Conservation (phyloP, 2,888 invertebrate species). For the Stenoptilia bipunctidactyla region DNA sequence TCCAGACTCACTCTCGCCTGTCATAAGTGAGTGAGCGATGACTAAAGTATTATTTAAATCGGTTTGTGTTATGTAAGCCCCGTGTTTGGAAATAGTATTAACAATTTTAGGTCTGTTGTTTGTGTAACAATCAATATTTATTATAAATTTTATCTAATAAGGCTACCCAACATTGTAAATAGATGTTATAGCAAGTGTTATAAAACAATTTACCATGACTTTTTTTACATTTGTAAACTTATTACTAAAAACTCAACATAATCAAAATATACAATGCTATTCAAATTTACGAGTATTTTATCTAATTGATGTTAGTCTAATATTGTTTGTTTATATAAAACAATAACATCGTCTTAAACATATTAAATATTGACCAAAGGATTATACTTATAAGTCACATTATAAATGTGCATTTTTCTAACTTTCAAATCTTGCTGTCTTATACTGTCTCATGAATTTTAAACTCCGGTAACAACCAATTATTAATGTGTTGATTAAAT, state of each 20-base stretch:
- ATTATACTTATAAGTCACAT: not conserved
- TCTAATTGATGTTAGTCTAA: no score
- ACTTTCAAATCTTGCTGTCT: not conserved
- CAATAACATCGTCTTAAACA: no score
- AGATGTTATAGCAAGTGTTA: not conserved
- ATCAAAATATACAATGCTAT: no score
- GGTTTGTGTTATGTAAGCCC: no score
- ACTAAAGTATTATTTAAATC: no score
- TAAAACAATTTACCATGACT: constrained; percentile 9
- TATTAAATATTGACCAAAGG: not conserved
- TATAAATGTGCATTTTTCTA: not conserved
- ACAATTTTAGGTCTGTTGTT: not conserved
- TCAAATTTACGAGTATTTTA: no score
- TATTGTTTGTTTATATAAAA: no score
- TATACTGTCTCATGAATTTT: no score
- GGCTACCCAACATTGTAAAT: not conserved
- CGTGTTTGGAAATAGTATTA: not conserved
- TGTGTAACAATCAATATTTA: not conserved
- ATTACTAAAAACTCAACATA: not conserved
- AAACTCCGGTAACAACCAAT: not conserved
- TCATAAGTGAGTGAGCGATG: no score
- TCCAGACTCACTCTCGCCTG: no score
- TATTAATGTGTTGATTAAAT: not conserved
- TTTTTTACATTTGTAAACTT: constrained; percentile 5
- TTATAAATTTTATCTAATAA: not conserved